Conservation (phyloP, 2,797 vertebrate genomes). For the Dryobates pubescens region DNA sequence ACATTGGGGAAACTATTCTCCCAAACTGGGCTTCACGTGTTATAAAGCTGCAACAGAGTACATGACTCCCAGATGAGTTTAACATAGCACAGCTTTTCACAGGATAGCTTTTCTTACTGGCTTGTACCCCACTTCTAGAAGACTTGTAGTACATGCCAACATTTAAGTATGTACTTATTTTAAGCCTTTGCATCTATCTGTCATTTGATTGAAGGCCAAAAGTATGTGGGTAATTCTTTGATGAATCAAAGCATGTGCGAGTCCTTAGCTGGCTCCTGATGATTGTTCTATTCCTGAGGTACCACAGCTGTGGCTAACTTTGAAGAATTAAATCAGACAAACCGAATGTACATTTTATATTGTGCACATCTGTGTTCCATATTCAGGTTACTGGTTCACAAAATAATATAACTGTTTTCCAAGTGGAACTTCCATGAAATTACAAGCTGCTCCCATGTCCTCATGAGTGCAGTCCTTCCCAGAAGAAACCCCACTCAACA, state of each 20-base stretch:
- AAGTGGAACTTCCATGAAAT: slow-evolving; percentile 15
- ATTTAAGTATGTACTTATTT: neutral
- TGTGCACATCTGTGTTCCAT: slow-evolving; percentile 25
- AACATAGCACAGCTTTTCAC: neutral
- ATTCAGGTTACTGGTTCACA: neutral
- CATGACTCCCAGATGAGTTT: neutral
- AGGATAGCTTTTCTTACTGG: neutral
- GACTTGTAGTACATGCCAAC: neutral
- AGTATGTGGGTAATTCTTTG: neutral
- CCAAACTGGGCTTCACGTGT: fast-evolving
- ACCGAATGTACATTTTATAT: slow-evolving; percentile 3
- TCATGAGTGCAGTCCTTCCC: neutral
- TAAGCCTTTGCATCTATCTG: neutral
- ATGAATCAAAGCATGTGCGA: neutral
- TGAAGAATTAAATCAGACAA: slow-evolving; percentile 40
- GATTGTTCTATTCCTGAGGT: neutral
- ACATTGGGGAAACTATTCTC: neutral
- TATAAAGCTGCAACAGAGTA: neutral
- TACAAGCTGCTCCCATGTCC: neutral
- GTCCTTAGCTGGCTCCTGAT: neutral
- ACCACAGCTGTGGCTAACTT: neutral
- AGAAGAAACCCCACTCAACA: slow-evolving; percentile 6
- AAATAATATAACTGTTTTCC: neutral
- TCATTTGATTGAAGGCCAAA: neutral
- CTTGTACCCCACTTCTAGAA: neutral